Percentiles rank a stretch among this genome's conserved stretches.
Evolutionary conservation across 2,113 vertebrate species (phyloP).

Genomic region (Patagioenas fasciata): DNA sequence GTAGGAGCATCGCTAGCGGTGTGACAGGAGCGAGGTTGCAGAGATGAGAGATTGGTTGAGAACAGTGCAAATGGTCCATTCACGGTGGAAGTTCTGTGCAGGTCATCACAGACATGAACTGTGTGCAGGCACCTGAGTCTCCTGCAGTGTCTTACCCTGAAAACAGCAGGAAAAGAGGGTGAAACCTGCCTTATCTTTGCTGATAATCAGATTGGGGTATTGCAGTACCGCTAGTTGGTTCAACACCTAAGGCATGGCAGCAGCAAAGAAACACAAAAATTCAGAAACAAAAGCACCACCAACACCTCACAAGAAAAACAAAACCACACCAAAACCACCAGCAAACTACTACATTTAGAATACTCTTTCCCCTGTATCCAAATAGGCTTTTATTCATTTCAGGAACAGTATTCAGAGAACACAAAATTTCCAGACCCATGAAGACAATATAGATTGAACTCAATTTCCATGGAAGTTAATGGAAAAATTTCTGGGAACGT

Average conservation of each 20-base stretch:
- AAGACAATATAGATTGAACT: not conserved
- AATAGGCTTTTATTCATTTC: not conserved
- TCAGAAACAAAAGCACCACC: too few relatives aligned
- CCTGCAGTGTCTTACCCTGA: not conserved
- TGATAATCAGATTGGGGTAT: not conserved
- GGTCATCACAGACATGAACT: not conserved
- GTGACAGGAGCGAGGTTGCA: not conserved
- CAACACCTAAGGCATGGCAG: not conserved
- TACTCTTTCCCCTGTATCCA: not conserved
- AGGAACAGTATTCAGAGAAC: not conserved
- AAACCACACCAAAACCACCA: too few relatives aligned
- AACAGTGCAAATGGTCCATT: not conserved
- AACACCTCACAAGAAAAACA: not conserved
- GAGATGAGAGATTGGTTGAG: not conserved
- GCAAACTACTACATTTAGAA: not conserved
- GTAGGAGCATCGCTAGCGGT: not conserved
- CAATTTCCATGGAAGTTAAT: not conserved
- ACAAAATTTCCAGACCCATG: not conserved
- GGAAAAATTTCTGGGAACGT: not conserved
- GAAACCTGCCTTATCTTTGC: not conserved
- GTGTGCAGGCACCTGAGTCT: not conserved
- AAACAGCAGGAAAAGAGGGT: not conserved
- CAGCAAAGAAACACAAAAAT: not conserved
- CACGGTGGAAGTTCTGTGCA: not conserved
- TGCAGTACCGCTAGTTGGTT: not conserved